Evolutionary conservation across 2,113 vertebrate species (phyloP), one percentile per base, ranked within the genome.

Genomic region (Porphyrio hochstetteri): DNA sequence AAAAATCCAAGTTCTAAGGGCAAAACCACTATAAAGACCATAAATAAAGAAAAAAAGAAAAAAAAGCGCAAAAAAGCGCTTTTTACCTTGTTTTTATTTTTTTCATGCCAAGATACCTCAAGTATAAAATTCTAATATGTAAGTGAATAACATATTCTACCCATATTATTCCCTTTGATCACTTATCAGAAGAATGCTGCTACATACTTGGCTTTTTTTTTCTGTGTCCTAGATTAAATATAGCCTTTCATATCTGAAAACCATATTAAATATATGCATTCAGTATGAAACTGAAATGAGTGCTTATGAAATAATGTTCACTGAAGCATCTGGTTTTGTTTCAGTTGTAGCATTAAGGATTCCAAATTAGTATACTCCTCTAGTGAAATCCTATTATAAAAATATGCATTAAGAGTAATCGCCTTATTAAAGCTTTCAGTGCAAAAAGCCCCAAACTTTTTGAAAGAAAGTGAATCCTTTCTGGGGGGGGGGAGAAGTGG

Each of bases 291-390:
- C 18, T 55, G 29, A 56, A 87, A 82, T 42, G 55, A 80, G 9
- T 31, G 35, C 44, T 82, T 88, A 38, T 86, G 92, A 92, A 93
- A 90, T 80, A 85, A 86, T 46, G 61, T 81, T 94, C 77, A 65
- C 28, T 86, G 95, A 93, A 92, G 23, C 56, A 81, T 83, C 72
- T 92, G 64, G 7, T 83, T 93, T 92, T 80, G 31, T 86, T 40
- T 94, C 85, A 90, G 74, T 90, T 46, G 25, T 67, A 44, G 74
- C 55, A 91, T 79, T 75, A 92, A 79, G 6, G 50, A 68, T 89
- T 84, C 29, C 70, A 91, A 91, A 89, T 93, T 75, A 61, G 44
- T 63, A 44, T 67, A 52, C 13, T 69, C 42, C 17, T 77, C 9
- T 20, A 53, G 35, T 61, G 57, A 86, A 89, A 84, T 7, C 61